phyloP scores from a whole-genome alignment of 2,797 vertebrate genomes.

The Lagocephalus sceleratus region DNA sequence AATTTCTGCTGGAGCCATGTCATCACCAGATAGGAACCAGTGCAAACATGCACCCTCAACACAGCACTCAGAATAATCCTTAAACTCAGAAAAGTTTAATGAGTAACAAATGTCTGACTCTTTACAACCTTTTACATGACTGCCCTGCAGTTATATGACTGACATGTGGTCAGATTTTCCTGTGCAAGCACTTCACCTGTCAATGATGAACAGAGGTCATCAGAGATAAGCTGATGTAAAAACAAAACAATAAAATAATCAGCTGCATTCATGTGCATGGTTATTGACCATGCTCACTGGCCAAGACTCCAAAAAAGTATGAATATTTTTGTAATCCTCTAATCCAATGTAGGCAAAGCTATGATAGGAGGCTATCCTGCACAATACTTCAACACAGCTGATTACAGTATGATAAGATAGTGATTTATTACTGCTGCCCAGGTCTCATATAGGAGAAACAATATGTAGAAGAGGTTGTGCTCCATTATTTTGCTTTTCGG shows the following conservation, averaged over 20 bases:
- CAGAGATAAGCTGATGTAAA: neutral
- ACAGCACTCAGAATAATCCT: slow-evolving; percentile 46
- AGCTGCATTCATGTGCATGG: neutral
- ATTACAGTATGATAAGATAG: slow-evolving; percentile 5
- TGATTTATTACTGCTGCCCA: too few relatives aligned
- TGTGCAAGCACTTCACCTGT: neutral
- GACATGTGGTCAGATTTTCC: neutral
- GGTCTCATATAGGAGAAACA: too few relatives aligned
- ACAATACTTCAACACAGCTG: neutral
- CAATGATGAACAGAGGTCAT: neutral
- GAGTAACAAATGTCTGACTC: slow-evolving; percentile 33
- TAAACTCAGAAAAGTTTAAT: slow-evolving; percentile 59
- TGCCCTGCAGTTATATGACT: neutral
- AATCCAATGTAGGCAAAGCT: too few relatives aligned
- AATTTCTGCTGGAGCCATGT: slow-evolving; percentile 47
- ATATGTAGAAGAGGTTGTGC: too few relatives aligned
- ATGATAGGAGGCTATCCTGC: slow-evolving; percentile 1
- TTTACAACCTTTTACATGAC: neutral
- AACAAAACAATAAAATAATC: slow-evolving; percentile 3
- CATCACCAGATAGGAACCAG: neutral
- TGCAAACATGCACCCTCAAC: slow-evolving; percentile 37
- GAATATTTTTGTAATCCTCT: too few relatives aligned
- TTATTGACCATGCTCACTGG: neutral
- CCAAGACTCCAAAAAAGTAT: too few relatives aligned
- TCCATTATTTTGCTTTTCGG: too few relatives aligned